Evolutionary conservation across 2,797 vertebrate genomes (phyloP), one percentile per base, ranked within the genome.

Genomic region (Catharus ustulatus): DNA sequence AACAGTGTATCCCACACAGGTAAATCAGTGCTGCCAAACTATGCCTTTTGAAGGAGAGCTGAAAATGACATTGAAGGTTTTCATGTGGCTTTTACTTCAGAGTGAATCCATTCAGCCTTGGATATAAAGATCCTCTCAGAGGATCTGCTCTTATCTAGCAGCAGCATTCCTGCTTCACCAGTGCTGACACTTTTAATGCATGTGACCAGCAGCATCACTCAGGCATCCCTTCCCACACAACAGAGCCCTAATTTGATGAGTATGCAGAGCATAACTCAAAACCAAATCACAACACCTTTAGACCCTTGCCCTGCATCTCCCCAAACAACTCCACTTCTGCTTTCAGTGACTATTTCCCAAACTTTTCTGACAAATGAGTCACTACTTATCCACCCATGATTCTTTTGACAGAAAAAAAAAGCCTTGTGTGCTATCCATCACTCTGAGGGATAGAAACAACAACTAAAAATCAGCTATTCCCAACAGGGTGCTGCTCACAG

Each of bases 301-400:
- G 58, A 81, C 46, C 42, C 61, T 45, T 72, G 78, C 68, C 68
- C 89, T n/a, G 14, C 46, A 24, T 68, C 76, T 87, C 68, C 51
- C 62, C 66, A 78, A 32, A 85, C 64, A 74, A 11, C 69, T 72
- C 69, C 58, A 36, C 36, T 57, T 85, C 18, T 81, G 42, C 76
- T 91, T 88, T 58, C 49, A 55, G 27, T 21, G 13, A 85, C 38
- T 64, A 58, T 54, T 34, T 96, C 59, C 76, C 79, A 83, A 78
- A 89, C 82, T 94, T 89, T 77, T 72, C 66, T 74, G 76, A 84
- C 43, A 93, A 91, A 83, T 92, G 73, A 91, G 42, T 94, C 93
- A 92, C 74, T 54, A 79, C 21, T 62, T 58, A 75, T 57, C 64
- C 52, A 83, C 52, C 61, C 20, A 5, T 49, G 15, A 58, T 51